These are phyloP conservation scores for Condylura cristata DNA, from an alignment of 2,113 vertebrate genomes.

Conservation along the genomic window DNA sequence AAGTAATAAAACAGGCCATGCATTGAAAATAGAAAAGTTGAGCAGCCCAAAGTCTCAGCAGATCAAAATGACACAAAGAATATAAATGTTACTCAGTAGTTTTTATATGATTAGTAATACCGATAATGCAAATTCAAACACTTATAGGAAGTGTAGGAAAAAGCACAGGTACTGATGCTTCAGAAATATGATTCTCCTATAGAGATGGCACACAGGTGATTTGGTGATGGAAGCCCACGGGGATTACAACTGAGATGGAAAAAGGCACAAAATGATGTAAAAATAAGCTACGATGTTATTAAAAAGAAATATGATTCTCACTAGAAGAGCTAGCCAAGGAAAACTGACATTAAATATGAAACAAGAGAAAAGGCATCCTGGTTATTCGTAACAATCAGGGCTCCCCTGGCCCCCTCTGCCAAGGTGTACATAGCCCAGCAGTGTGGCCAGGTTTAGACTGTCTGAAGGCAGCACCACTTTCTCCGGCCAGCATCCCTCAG, in stretches of 20 bases:
- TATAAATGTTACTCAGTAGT: background rate
- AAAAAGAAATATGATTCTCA: background rate
- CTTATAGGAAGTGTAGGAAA: background rate
- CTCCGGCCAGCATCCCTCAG: background rate
- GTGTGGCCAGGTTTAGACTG: background rate
- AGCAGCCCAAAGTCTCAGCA: background rate
- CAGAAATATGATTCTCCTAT: background rate
- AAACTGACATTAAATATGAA: background rate
- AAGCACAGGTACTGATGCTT: background rate
- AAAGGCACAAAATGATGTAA: too few relatives aligned
- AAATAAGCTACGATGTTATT: too few relatives aligned
- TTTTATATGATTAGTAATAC: background rate
- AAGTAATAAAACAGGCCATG: background rate
- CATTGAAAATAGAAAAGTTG: background rate
- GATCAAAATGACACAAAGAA: background rate
- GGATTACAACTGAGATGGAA: too few relatives aligned
- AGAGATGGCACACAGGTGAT: too few relatives aligned
- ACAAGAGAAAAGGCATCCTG: background rate
- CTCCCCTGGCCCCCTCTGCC: background rate
- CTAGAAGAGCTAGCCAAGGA: background rate
- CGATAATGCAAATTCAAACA: background rate
- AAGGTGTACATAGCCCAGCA: background rate
- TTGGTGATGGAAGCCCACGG: too few relatives aligned
- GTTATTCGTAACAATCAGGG: background rate
- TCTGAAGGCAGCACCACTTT: background rate